Percentiles rank a stretch among this genome's conserved stretches.
phyloP scores from a whole-genome alignment of 2,797 vertebrate species.

The Typhlichthys subterraneus region DNA sequence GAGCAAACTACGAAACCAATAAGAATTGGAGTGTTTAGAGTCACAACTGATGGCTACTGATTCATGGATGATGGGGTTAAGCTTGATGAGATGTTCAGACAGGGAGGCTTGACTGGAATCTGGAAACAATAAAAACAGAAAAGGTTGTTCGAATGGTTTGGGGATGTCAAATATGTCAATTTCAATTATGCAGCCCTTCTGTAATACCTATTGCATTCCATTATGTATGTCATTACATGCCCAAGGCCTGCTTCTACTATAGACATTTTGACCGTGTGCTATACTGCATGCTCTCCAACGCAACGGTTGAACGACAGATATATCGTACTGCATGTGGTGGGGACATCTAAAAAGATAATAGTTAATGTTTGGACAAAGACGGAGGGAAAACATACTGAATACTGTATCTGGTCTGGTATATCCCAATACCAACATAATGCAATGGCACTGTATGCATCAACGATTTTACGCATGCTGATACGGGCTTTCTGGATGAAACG shows the following conservation, averaged over 20 bases:
- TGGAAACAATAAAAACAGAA: slow-evolving; percentile 22
- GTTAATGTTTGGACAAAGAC: not conserved
- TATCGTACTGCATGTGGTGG: not conserved
- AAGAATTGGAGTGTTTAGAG: slow-evolving; percentile 26
- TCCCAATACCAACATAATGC: no score
- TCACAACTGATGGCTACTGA: slow-evolving; percentile 44
- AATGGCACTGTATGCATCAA: no score
- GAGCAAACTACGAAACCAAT: slow-evolving; percentile 62
- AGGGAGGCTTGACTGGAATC: slow-evolving; percentile 22
- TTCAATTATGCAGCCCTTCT: no score
- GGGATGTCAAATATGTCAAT: no score
- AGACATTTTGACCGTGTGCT: not conserved
- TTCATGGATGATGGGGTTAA: slow-evolving; percentile 37
- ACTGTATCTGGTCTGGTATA: no score
- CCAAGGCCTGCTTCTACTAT: not conserved
- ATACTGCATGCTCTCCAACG: not conserved
- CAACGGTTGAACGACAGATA: not conserved
- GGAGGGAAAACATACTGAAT: not conserved
- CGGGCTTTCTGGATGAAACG: no score
- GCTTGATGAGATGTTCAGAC: not conserved
- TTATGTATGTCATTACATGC: not conserved
- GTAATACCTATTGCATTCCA: not conserved
- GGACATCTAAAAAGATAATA: not conserved
- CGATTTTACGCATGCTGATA: no score
- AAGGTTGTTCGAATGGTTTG: no score